phyloP scores from a whole-genome alignment of 1,140 invertebrate genomes.

The Leptinotarsa defecta region DNA sequence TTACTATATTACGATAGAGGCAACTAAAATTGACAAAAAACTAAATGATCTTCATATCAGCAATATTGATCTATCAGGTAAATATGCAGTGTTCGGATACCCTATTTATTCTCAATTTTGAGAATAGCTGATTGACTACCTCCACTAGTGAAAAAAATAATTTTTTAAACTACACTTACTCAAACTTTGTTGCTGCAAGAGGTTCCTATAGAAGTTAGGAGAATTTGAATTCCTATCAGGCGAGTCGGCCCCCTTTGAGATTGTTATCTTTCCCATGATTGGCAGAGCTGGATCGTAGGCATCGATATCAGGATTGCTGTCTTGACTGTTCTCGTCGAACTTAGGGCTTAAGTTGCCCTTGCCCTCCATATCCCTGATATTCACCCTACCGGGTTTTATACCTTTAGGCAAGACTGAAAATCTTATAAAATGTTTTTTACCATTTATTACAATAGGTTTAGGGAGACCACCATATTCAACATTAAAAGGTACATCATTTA shows the following conservation, averaged over 20 bases:
- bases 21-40: too few species aligned
- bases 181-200: slow-evolving; percentile 42
- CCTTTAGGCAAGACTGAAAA: slow-evolving; percentile 80
- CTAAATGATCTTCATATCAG: too few species aligned
- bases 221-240: slow-evolving; percentile 51
- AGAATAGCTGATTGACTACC: too few species aligned
- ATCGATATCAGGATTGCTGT: slow-evolving; percentile 15
- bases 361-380: slow-evolving; percentile 70
- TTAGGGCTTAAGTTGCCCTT: slow-evolving; percentile 22
- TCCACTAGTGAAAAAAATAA: too few species aligned
- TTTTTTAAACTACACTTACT: slow-evolving; percentile 41
- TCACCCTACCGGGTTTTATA: slow-evolving; percentile 69
- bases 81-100: too few species aligned
- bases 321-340: slow-evolving; percentile 39
- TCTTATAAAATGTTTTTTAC: slow-evolving; percentile 81
- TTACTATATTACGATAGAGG: too few species aligned
- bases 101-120: too few species aligned
- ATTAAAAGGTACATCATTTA: slow-evolving; percentile 82
- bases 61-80: too few species aligned
- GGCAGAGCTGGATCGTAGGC: slow-evolving; percentile 36
- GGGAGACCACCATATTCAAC: slow-evolving; percentile 91
- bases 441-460: slow-evolving; percentile 80
- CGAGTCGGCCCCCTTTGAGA: slow-evolving; percentile 32
- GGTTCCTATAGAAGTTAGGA: slow-evolving; percentile 44
- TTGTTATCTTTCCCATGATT: slow-evolving; percentile 23